Evolutionary conservation across 2,113 vertebrate genomes (phyloP), one percentile per base, ranked within the genome.

Genomic region (Periophthalmodon schlosseri): DNA sequence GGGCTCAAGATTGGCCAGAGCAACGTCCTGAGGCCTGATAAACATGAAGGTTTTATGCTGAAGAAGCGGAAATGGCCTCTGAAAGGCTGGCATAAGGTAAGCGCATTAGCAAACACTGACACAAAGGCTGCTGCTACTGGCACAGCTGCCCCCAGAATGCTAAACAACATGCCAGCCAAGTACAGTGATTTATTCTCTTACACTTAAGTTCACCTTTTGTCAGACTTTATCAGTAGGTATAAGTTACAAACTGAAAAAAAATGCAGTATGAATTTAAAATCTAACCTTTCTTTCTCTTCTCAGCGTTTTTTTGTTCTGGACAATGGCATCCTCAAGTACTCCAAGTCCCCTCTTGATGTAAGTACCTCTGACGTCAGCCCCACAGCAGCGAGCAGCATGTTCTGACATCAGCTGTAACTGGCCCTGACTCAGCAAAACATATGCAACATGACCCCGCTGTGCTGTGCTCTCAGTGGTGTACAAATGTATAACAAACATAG

Each of bases 41-140:
- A 96, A 90, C 96, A 99, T 21, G 98, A 99, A 90, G 98, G 98
- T 14, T 99, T 99, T 88, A 98, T 99, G 97, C 91, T 99, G 89
- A 99, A 99, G 93, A 99, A 97, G 92, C 94, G 98, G 92, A 99
- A 99, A 94, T 99, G 98, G 98, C 98, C 98, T 44, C 93, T 99
- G 86, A 99, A 99, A 93, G 98, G 98, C 70, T 99, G 97, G 98
- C 97, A 99, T 92, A 99, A 99, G 96, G 98, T 99, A 92, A 76
- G 79, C 89, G 16, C 24, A 15, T 49, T 12, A 23, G 33, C 54
- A 68, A 47, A 69, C 15, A 0, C 9, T 71, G 34, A 60, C 77
- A 58, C 61, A 7, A 58, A 56, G 63, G 70, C 58, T 83, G 76
- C 72, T 82, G 67, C 9, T 74, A 14, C 69, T 66, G 21, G 34